phyloP scores from a whole-genome alignment of 2,797 vertebrate genomes.

The Phrynocephalus guinanensis region DNA sequence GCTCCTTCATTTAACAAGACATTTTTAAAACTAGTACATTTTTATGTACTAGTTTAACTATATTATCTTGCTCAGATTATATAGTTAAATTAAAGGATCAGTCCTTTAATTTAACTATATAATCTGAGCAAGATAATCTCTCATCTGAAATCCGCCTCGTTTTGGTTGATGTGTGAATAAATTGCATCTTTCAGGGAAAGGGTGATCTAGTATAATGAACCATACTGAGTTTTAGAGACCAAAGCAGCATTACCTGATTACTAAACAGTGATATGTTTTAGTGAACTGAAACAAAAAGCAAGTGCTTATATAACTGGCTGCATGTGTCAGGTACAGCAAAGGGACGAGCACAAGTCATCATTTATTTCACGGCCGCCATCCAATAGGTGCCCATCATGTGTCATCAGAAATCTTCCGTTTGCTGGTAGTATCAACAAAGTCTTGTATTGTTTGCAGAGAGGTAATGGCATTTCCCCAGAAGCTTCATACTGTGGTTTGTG shows the following conservation, averaged over 20 bases:
- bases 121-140: not conserved
- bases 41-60: too few relatives aligned
- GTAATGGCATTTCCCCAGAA: slow-evolving; percentile 3
- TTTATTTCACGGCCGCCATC: not conserved
- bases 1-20: not conserved
- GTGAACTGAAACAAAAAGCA: not conserved
- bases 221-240: not conserved
- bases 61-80: not conserved
- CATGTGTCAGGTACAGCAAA: not conserved
- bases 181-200: not conserved
- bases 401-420: not conserved
- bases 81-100: not conserved
- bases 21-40: not conserved
- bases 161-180: not conserved
- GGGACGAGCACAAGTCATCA: not conserved
- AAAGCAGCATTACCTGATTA: slow-evolving; percentile 13
- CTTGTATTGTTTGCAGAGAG: not conserved
- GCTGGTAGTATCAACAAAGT: not conserved
- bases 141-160: not conserved
- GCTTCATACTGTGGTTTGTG: not conserved
- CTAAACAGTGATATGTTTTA: not conserved
- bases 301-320: not conserved
- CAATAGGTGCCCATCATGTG: not conserved
- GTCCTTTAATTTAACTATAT: not conserved
- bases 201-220: not conserved